phyloP scores from a whole-genome alignment of 2,888 invertebrate species.

The Seladonia tumulorum region DNA sequence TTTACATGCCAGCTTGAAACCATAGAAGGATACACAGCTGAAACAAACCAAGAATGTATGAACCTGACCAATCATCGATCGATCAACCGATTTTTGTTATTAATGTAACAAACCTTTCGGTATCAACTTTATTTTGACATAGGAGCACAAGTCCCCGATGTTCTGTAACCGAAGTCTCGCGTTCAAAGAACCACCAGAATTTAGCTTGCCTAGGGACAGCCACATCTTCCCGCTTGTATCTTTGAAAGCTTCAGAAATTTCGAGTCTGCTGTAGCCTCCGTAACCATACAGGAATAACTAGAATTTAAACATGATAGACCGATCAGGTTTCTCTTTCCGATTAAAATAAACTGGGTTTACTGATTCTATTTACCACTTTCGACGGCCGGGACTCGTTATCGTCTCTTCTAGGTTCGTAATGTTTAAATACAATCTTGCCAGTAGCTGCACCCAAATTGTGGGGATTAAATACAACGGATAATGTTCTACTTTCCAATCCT shows the following conservation, averaged over 20 bases:
- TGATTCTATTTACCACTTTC: constrained; percentile 62
- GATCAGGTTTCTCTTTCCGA: constrained; percentile 10
- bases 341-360: neutral
- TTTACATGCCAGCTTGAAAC: constrained; percentile 81
- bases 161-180: constrained; percentile 86
- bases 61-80: neutral
- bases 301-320: constrained; percentile 17
- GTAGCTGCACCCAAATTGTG: constrained; percentile 85
- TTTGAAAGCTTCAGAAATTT: constrained; percentile 85
- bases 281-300: constrained; percentile 86
- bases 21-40: constrained; percentile 80
- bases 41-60: constrained; percentile 24
- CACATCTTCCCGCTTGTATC: constrained; percentile 87
- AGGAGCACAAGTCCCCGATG: constrained; percentile 86
- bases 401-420: constrained; percentile 79
- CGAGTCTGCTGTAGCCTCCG: constrained; percentile 86
- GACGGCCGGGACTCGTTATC: constrained; percentile 57
- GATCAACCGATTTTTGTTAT: neutral
- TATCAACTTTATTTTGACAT: constrained; percentile 82
- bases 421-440: constrained; percentile 86
- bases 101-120: constrained; percentile 77
- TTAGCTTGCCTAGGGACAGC: constrained; percentile 86
- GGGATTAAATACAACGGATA: constrained; percentile 86
- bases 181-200: constrained; percentile 84
- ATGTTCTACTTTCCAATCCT: constrained; percentile 86